Percentiles rank a stretch among this genome's conserved stretches.
Conservation (phyloP, 2,113 vertebrate species). For the Astur gentilis region DNA sequence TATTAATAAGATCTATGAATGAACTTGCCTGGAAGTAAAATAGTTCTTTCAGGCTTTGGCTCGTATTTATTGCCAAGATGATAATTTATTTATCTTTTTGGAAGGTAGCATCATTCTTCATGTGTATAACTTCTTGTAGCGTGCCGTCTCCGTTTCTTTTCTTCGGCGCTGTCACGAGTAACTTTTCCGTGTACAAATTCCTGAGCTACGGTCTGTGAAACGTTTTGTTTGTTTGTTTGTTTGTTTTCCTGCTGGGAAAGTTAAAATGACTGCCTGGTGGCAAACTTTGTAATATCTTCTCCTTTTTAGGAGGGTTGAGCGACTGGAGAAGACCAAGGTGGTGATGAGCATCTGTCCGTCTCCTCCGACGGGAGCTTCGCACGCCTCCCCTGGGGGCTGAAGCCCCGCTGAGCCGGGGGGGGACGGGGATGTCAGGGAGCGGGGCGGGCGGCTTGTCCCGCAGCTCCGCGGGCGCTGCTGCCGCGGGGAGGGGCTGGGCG, state of each 20-base stretch:
- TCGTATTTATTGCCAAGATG: not conserved
- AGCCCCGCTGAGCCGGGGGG: too few species aligned
- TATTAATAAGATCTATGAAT: not conserved
- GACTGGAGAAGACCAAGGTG: not conserved
- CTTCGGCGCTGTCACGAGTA: not conserved
- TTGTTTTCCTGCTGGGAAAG: not conserved
- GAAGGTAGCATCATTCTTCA: not conserved
- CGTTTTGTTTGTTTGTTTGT: too few species aligned
- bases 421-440: too few species aligned
- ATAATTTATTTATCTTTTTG: constrained; percentile 1
- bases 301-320: not conserved
- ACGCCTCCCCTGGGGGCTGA: not conserved
- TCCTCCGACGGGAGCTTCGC: too few species aligned
- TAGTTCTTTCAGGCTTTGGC: not conserved
- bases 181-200: not conserved
- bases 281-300: not conserved
- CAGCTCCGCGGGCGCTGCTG: not conserved
- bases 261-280: too few species aligned
- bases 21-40: not conserved
- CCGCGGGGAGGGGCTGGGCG: not conserved
- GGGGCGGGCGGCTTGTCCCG: not conserved
- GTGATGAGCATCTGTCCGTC: not conserved
- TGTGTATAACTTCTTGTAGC: not conserved
- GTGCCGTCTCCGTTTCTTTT: rapidly evolving
- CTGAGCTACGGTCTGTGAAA: not conserved